Evolutionary conservation across 2,888 invertebrate species (phyloP).

Genomic region (Latheticus oryzae): DNA sequence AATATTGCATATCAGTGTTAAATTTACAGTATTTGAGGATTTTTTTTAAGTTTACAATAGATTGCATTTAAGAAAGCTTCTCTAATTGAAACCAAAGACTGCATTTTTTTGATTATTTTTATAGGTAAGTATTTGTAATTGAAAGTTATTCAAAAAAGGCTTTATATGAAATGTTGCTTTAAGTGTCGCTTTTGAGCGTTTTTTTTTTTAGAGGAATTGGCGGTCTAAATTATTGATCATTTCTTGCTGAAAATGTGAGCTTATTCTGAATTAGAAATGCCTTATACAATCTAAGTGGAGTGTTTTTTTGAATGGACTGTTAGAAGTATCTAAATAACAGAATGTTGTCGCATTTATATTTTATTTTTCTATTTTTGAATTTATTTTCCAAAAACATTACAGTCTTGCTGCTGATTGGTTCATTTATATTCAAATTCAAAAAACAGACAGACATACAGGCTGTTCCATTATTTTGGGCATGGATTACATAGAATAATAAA

Average conservation of each 20-base stretch:
- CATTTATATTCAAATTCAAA: too few relatives aligned
- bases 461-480: too few relatives aligned
- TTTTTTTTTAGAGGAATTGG: slow-evolving; percentile 26
- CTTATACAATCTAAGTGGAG: slow-evolving; percentile 1
- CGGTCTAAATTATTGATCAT: too few relatives aligned
- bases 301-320: too few relatives aligned
- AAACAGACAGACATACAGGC: too few relatives aligned
- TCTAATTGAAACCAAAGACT: slow-evolving; percentile 34
- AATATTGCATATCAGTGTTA: slow-evolving; percentile 53
- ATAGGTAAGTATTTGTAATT: slow-evolving; percentile 20
- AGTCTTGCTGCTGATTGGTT: too few relatives aligned
- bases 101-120: slow-evolving; percentile 24
- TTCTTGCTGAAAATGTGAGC: slow-evolving; percentile 29
- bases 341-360: too few relatives aligned
- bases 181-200: slow-evolving; percentile 32
- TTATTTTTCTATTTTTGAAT: too few relatives aligned
- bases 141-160: background rate
- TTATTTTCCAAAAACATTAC: too few relatives aligned
- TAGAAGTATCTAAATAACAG: slow-evolving; percentile 19
- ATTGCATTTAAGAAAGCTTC: slow-evolving; percentile 23
- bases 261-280: too few relatives aligned
- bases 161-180: slow-evolving; percentile 29
- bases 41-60: slow-evolving; percentile 9
- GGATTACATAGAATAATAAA: too few relatives aligned
- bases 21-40: slow-evolving; percentile 34